Conservation (phyloP, 2,797 vertebrate species). For the Premnoplex brunnescens region DNA sequence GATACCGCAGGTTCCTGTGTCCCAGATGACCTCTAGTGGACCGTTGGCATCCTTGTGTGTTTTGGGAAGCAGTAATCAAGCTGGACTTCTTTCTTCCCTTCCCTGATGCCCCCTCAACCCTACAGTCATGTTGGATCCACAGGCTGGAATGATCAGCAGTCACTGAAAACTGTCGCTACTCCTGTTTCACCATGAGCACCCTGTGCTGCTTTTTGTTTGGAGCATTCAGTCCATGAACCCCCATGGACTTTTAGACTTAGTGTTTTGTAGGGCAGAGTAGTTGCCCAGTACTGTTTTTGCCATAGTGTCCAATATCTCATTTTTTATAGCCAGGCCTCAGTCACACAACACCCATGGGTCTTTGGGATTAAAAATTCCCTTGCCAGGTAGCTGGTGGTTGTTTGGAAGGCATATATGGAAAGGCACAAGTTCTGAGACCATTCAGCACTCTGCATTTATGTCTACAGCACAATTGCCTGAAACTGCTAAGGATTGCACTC, state of each 20-base stretch:
- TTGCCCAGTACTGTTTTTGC: background rate
- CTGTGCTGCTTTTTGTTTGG: background rate
- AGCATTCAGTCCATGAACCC: background rate
- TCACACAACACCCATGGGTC: background rate
- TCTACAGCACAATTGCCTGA: background rate
- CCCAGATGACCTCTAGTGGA: background rate
- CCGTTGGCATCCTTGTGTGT: fast-evolving
- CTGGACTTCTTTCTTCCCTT: background rate
- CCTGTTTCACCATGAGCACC: background rate
- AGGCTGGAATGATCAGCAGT: background rate
- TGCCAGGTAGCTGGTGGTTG: background rate
- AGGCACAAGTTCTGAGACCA: background rate
- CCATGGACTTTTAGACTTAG: background rate
- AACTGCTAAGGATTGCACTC: background rate
- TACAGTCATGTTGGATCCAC: background rate
- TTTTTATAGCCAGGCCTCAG: background rate
- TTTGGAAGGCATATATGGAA: background rate
- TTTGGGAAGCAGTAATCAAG: background rate
- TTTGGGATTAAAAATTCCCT: background rate
- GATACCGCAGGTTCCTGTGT: fast-evolving
- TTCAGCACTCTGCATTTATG: background rate
- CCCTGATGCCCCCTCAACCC: background rate
- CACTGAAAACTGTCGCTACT: background rate
- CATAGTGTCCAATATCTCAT: background rate
- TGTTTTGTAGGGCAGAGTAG: background rate